phyloP scores from a whole-genome alignment of 2,797 vertebrate genomes.

The Pipistrellus nathusii region DNA sequence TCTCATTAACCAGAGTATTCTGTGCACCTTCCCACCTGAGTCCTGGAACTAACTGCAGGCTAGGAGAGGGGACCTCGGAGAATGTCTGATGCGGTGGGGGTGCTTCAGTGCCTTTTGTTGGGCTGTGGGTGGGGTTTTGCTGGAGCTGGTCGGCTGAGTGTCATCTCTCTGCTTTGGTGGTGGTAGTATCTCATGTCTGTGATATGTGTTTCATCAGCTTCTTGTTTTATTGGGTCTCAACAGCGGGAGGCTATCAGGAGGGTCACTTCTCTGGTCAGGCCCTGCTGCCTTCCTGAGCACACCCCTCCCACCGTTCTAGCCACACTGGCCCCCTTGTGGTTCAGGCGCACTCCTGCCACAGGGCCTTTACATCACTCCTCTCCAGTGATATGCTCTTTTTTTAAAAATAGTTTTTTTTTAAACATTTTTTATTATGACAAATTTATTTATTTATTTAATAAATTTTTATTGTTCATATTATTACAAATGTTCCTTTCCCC shows the following conservation, averaged over 20 bases:
- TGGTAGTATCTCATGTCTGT: background rate
- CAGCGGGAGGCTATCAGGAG: background rate
- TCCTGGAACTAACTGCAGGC: background rate
- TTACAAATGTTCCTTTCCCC: no score
- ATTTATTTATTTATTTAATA: no score
- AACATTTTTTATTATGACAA: slow-evolving; percentile 39
- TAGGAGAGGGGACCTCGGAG: background rate
- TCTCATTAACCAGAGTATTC: background rate
- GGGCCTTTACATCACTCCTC: background rate
- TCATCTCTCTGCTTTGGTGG: background rate
- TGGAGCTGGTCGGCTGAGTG: background rate
- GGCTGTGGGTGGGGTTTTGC: background rate
- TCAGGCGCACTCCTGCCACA: background rate
- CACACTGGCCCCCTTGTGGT: background rate
- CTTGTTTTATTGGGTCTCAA: background rate
- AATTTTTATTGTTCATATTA: no score
- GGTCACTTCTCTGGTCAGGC: background rate
- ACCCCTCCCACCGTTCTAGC: background rate
- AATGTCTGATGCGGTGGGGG: accelerated
- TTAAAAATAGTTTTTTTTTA: background rate
- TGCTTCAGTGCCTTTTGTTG: background rate
- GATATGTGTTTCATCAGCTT: background rate
- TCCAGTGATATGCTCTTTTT: background rate
- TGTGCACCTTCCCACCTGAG: background rate
- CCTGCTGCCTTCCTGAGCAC: background rate